phyloP scores from a whole-genome alignment of 2,797 vertebrate genomes.

The Xenops minutus region DNA sequence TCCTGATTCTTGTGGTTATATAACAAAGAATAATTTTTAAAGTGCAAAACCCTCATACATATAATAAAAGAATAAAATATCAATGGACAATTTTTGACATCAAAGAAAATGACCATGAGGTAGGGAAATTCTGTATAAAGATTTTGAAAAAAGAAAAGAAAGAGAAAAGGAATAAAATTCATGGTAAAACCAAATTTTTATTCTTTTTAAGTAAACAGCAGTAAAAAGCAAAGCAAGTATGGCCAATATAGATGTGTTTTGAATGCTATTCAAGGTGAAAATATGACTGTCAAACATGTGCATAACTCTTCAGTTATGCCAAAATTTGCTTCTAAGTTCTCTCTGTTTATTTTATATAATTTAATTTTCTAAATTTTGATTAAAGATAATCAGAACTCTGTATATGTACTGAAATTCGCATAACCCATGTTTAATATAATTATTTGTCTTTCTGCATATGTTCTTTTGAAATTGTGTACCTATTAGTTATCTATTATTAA shows the following conservation, averaged over 20 bases:
- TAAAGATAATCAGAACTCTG: neutral
- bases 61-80: neutral
- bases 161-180: neutral
- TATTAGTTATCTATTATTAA: neutral
- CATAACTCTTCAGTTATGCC: neutral
- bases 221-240: neutral
- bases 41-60: neutral
- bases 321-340: neutral
- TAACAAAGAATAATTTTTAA: neutral
- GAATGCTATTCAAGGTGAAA: neutral
- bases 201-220: neutral
- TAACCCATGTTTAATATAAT: neutral
- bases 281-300: neutral
- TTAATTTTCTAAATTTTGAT: neutral
- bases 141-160: neutral
- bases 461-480: neutral
- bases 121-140: neutral
- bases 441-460: neutral
- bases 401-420: neutral
- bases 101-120: neutral
- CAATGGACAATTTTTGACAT: neutral
- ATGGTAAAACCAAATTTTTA: neutral
- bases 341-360: neutral
- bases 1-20: neutral
- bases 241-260: neutral